Evolutionary conservation across 2,888 invertebrate species (phyloP).

Genomic region (Polylopha cassiicola): DNA sequence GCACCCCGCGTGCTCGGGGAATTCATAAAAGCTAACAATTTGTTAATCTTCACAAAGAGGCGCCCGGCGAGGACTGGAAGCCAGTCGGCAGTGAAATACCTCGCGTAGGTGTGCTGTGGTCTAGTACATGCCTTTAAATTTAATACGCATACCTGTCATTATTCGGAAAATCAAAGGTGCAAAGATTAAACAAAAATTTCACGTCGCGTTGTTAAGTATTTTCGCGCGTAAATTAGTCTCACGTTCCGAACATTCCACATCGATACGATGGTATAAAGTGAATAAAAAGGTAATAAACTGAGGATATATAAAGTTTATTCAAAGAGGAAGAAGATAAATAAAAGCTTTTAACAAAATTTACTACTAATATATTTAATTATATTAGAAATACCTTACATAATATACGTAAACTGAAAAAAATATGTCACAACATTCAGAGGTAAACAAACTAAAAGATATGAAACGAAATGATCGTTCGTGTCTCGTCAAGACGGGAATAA

Average conservation of each 20-base stretch:
- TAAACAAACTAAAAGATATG: conserved; percentile 43
- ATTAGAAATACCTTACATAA: no score
- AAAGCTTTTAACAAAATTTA: no score
- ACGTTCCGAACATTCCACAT: conserved; percentile 54
- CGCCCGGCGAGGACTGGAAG: conserved; percentile 32
- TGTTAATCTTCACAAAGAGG: conserved; percentile 47
- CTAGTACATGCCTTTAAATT: conserved; percentile 16
- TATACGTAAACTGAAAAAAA: no score
- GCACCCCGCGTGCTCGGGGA: conserved; percentile 33
- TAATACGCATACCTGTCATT: conserved; percentile 9
- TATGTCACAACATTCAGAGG: no score
- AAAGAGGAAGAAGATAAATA: no score
- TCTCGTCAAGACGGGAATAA: conserved; percentile 45
- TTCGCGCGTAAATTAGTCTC: conserved; percentile 63
- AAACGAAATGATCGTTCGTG: conserved; percentile 41
- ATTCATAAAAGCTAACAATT: conserved; percentile 47
- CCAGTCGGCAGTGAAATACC: conserved; percentile 35
- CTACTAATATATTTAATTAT: no score
- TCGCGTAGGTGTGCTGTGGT: conserved; percentile 25
- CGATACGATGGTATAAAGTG: no score
- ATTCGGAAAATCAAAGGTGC: conserved; percentile 33
- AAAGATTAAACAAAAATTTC: conserved; percentile 46
- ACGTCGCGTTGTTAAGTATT: conserved; percentile 49
- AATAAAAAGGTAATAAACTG: no score
- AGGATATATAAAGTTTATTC: no score